phyloP scores from a whole-genome alignment of 1,140 invertebrate species.

The Tribolium madens region DNA sequence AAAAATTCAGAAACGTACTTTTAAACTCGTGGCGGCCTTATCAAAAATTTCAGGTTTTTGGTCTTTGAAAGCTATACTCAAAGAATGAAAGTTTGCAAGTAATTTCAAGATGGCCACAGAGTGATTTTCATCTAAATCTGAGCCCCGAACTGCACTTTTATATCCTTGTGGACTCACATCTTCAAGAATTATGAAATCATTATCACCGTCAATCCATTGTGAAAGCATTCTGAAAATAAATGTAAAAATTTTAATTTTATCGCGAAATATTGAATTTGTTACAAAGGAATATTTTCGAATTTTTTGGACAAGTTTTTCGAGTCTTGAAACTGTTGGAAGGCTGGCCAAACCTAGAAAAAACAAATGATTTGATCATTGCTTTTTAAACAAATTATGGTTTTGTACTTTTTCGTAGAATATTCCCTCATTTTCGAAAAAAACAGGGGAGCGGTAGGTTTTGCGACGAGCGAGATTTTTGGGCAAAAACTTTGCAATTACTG shows the following conservation, averaged over 20 bases:
- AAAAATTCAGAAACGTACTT: slow-evolving; percentile 53
- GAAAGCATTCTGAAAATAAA: slow-evolving; percentile 67
- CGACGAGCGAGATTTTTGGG: slow-evolving; percentile 72
- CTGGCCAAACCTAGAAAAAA: slow-evolving; percentile 63
- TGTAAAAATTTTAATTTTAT: not conserved
- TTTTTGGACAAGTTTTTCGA: slow-evolving; percentile 65
- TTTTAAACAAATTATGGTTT: not conserved
- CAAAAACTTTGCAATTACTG: slow-evolving; percentile 73
- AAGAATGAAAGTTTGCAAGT: slow-evolving; percentile 75
- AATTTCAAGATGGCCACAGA: slow-evolving; percentile 69
- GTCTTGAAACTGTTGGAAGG: slow-evolving; percentile 68
- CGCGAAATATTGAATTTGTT: not conserved
- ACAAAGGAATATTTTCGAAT: slow-evolving; percentile 67
- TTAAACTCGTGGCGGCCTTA: slow-evolving; percentile 62
- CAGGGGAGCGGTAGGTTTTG: slow-evolving; percentile 73
- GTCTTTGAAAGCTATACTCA: slow-evolving; percentile 76
- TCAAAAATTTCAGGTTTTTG: slow-evolving; percentile 71
- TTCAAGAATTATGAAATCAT: slow-evolving; percentile 76
- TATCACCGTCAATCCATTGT: slow-evolving; percentile 70
- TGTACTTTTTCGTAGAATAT: slow-evolving; percentile 72
- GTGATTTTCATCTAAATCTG: slow-evolving; percentile 68
- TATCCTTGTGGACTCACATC: slow-evolving; percentile 72
- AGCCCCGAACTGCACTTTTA: slow-evolving; percentile 66
- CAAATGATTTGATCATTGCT: not conserved
- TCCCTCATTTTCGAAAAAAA: slow-evolving; percentile 78